phyloP scores from a whole-genome alignment of 2,888 invertebrate species.

The Phengaris arion region DNA sequence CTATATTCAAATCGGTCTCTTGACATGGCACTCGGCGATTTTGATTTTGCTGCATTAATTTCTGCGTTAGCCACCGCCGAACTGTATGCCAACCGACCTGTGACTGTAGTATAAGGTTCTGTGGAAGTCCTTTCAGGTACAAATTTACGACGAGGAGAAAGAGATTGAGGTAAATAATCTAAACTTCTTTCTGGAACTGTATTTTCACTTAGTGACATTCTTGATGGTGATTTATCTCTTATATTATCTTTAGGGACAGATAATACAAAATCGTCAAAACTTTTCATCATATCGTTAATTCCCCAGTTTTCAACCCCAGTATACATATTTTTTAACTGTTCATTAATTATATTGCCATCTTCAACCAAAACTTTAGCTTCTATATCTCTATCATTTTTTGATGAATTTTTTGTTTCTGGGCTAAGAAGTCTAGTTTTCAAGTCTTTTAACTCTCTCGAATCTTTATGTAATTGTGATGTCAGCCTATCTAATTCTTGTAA shows the following conservation, averaged over 20 bases:
- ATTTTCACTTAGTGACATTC: conserved; percentile 82
- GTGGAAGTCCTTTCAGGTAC: conserved; percentile 78
- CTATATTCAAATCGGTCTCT: conserved; percentile 80
- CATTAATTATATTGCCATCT: conserved; percentile 83
- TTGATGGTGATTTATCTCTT: conserved; percentile 80
- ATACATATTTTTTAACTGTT: conserved; percentile 84
- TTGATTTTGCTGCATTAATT: conserved; percentile 75
- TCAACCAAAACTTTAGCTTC: conserved; percentile 81
- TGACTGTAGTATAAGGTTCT: conserved; percentile 82
- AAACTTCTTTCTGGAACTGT: conserved; percentile 82
- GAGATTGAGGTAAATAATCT: conserved; percentile 78
- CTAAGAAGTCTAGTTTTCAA: conserved; percentile 85
- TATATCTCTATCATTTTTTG: conserved; percentile 74
- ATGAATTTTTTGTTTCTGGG: conserved; percentile 77
- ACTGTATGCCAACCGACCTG: conserved; percentile 83
- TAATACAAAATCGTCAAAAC: conserved; percentile 80
- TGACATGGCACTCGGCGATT: conserved; percentile 76
- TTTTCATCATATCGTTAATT: conserved; percentile 82
- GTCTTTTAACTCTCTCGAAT: conserved; percentile 88
- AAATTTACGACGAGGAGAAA: conserved; percentile 80
- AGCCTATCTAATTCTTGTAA: conserved; percentile 88
- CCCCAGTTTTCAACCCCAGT: conserved; percentile 84
- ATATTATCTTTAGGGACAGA: conserved; percentile 72
- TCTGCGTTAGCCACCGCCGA: conserved; percentile 83
- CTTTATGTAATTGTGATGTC: conserved; percentile 87